Percentiles rank a stretch among this genome's conserved stretches.
Conservation (phyloP, 1,140 invertebrate genomes). For the Phenacoccus solenopsis region DNA sequence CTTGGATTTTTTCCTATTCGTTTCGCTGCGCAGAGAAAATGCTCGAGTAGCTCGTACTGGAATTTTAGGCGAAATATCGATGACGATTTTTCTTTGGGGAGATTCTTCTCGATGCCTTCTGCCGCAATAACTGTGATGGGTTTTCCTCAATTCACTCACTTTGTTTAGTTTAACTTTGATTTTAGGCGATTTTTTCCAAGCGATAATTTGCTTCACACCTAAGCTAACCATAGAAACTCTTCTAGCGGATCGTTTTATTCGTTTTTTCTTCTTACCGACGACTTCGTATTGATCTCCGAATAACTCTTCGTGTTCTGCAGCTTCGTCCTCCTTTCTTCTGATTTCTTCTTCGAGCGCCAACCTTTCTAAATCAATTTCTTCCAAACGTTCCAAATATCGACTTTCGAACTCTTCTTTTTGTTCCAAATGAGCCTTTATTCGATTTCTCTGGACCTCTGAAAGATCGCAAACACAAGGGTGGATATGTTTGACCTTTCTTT, state of each 20-base stretch:
- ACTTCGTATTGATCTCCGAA: background rate
- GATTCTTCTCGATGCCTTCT: too few relatives aligned
- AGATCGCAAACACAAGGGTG: conserved; percentile 4
- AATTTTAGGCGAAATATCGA: background rate
- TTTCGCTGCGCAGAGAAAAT: background rate
- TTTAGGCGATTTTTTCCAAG: background rate
- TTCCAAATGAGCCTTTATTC: background rate
- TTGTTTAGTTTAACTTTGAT: background rate
- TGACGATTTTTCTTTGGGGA: background rate
- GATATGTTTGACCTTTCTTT: background rate
- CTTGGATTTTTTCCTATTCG: background rate
- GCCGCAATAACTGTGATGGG: background rate
- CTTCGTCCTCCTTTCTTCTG: background rate
- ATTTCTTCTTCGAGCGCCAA: background rate
- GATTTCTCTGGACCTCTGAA: background rate
- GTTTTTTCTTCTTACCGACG: background rate
- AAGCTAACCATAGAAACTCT: background rate
- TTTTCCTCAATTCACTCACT: background rate
- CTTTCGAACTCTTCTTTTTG: background rate
- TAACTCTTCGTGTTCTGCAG: background rate
- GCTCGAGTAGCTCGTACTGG: background rate
- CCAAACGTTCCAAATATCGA: background rate
- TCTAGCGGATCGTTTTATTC: background rate
- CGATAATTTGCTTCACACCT: background rate
- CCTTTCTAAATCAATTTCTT: background rate